Conservation (phyloP, 2,797 vertebrate genomes). For the Potorous gilbertii region DNA sequence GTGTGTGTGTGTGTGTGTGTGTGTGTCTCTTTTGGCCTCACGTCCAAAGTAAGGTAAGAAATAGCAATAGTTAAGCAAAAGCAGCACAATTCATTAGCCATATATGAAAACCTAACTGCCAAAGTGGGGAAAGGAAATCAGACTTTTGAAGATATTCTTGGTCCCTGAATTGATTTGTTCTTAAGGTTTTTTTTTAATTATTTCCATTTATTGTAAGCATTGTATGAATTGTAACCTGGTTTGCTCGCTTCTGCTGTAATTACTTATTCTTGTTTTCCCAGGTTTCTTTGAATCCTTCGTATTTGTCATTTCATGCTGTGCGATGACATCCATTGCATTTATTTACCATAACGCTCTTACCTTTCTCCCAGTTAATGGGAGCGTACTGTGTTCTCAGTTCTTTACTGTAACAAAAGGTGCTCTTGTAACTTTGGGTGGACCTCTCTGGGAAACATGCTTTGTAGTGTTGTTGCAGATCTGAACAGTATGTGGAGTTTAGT, state of each 20-base stretch:
- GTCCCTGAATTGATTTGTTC: background rate
- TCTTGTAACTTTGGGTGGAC: background rate
- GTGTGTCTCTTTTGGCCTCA: too few species aligned
- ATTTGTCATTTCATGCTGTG: background rate
- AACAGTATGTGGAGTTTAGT: background rate
- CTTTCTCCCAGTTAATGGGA: background rate
- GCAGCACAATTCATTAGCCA: background rate
- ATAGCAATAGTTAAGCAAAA: background rate
- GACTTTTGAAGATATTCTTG: background rate
- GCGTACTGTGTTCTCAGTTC: background rate
- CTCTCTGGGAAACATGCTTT: background rate
- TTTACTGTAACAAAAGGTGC: background rate
- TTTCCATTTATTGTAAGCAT: background rate
- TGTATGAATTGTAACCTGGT: background rate
- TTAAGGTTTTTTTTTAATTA: background rate
- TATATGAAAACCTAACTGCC: background rate
- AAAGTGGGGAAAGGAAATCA: background rate
- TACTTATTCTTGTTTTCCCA: background rate
- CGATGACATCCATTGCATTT: background rate
- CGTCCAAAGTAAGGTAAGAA: background rate
- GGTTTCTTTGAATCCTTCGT: background rate
- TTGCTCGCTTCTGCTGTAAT: background rate
- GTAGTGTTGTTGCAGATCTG: background rate
- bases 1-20: too few species aligned
- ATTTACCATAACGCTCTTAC: background rate